Base-by-base conservation (phyloP, 2,888 invertebrate genomes). In the Temnothorax rugatulus region DNA sequence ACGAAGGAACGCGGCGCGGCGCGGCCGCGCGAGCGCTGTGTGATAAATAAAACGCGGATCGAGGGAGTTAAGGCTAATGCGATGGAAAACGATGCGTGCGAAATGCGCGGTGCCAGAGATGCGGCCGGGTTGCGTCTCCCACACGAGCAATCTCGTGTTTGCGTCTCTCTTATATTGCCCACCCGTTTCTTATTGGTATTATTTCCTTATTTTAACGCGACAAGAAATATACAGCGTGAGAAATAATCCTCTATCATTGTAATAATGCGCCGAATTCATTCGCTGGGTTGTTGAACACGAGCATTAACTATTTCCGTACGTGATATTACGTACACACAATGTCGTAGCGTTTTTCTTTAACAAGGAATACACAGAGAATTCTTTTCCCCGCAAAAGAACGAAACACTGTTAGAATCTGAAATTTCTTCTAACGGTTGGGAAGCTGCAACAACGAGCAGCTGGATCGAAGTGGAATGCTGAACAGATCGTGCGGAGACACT, bases 51-150 rank as follows among this genome's bases (percentile, higher is more conserved):
- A 59, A 21, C 44, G 44, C 79, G 79, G 21, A 59, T 79, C 47
- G 50, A 41, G 79, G 41, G 86, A 41, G 86, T 87, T 84, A 77
- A 69, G 84, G 79, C 54, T 63, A 74, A 83, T 84, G 79, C 79
- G 85, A 83, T 79, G 82, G 59, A 73, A 77, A 75, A 81, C 66
- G 86, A 66, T 81, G 83, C 85, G 77, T 69, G 54, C 59, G 76
- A 75, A 64, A 71, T 77, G 71, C 68, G 81, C 69, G 86, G 82
- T 50, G 71, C 81, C 86, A 84, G 82, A 84, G 75, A 84, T 82
- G 75, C 88, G 89, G 90, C 91, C 52, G 15, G 7, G n/a, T 4
- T 5, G 25, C 15, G 15, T 13, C 66, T 54, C 25, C 25, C 41
- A 7, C 41, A 25, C 29, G 29, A 50, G 44, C 8, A 61, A 75